Evolutionary conservation across 2,113 vertebrate genomes (phyloP), one percentile per base, ranked within the genome.

Genomic region (Burhinus oedicnemus): DNA sequence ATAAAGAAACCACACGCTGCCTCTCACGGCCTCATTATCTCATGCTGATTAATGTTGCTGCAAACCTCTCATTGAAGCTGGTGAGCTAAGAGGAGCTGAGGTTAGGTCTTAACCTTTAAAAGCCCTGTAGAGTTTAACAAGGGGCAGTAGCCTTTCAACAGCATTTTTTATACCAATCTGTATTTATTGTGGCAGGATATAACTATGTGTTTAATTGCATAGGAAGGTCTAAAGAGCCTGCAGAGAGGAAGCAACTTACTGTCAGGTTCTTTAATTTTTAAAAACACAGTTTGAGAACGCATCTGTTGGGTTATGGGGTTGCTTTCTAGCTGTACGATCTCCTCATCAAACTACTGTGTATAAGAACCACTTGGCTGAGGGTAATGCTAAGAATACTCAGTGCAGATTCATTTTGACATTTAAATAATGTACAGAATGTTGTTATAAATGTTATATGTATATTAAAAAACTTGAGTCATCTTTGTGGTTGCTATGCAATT

Each of bases 11-110:
- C 2, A 4, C 68, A 83, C 0, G 1, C 66, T 36, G 57, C 57
- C 91, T 96, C 42, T 90, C 85, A 75, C 61, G 95, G 70, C 21
- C 75, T 97, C 74, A 30, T 97, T 95, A 95, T 96, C 95, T 92
- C 71, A 70, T 57, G 60, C 94, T 95, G 89, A 95, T 97, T 91
- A 96, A 95, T 88, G 68, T 91, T 91, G 65, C 92, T 84, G 76
- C 66, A 92, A 83, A 89, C 5, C 23, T 75, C 77, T 85, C 0
- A 0, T 69, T 69, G 87, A 88, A 95, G 52, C 60, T 58, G 23
- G 45, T 32, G 87, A 89, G 42, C 81, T 60, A 86, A 77, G 66
- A 90, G 58, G 32, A 81, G 64, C 34, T 17, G 49, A 95, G 47
- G 69, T 90, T 79, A 79, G 38, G 47, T 78, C 60, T 92, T 79